Evolutionary conservation across 2,888 invertebrate species (phyloP).

Genomic region (Dromius quadrimaculatus): DNA sequence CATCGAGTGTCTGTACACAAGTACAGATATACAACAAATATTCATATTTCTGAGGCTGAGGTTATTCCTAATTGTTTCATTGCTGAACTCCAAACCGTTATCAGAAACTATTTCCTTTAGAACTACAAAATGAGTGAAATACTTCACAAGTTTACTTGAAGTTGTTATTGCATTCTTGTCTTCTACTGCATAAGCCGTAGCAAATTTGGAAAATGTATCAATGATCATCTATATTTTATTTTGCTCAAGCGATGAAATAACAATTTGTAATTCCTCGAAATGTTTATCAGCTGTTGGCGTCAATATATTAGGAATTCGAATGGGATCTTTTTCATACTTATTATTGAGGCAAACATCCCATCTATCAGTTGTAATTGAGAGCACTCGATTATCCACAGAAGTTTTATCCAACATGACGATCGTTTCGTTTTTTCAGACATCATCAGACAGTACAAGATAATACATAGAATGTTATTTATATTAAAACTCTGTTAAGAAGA

Average conservation of each 20-base stretch:
- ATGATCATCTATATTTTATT: conserved; percentile 53
- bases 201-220: conserved; percentile 55
- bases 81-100: conserved; percentile 35
- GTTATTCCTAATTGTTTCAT: conserved; percentile 11
- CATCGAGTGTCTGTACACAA: too few species aligned
- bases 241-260: conserved; percentile 54
- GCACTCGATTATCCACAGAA: too few species aligned
- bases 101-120: conserved; percentile 30
- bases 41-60: too few species aligned
- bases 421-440: too few species aligned
- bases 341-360: conserved; percentile 46
- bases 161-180: conserved; percentile 1
- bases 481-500: too few species aligned
- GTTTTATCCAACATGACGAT: too few species aligned
- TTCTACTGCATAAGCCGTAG: conserved; percentile 29
- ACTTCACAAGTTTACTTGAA: conserved; percentile 1
- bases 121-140: conserved; percentile 19
- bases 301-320: conserved; percentile 51
- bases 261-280: conserved; percentile 53
- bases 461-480: too few species aligned
- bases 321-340: conserved; percentile 52
- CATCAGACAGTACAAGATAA: too few species aligned
- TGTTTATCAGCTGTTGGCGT: conserved; percentile 55
- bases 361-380: too few species aligned
- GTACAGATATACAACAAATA: too few species aligned